Evolutionary conservation across 2,797 vertebrate genomes (phyloP).

Genomic region (Trematomus bernacchii): DNA sequence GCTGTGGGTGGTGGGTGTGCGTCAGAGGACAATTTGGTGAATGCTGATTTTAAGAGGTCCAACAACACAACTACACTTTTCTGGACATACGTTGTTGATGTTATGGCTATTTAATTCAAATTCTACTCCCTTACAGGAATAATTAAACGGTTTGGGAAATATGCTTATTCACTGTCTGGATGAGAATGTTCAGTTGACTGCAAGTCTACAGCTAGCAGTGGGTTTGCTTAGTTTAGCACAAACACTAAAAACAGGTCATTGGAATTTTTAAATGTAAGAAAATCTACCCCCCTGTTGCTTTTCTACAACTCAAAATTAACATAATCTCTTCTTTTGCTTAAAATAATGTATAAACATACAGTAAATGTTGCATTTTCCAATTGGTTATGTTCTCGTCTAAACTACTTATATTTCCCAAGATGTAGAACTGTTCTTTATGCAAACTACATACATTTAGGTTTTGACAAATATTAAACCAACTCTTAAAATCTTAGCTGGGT

Average conservation of each 20-base stretch:
- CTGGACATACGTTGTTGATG: neutral
- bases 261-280: neutral
- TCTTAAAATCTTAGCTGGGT: neutral
- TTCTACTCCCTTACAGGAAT: neutral
- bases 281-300: neutral
- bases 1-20: slow-evolving; percentile 14
- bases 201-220: neutral
- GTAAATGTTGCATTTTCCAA: neutral
- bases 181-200: neutral
- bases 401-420: neutral
- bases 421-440: neutral
- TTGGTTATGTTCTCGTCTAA: no score
- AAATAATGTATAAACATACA: neutral
- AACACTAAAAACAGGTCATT: neutral
- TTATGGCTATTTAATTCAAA: neutral
- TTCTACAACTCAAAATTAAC: neutral
- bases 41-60: neutral
- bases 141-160: neutral
- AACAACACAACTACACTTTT: neutral
- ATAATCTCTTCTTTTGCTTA: neutral
- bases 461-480: neutral
- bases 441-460: neutral
- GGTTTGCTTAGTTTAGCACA: neutral
- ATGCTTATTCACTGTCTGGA: neutral
- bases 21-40: neutral